These are phyloP conservation scores for Iguana delicatissima DNA, from an alignment of 2,797 vertebrate genomes.

Conservation along the genomic window DNA sequence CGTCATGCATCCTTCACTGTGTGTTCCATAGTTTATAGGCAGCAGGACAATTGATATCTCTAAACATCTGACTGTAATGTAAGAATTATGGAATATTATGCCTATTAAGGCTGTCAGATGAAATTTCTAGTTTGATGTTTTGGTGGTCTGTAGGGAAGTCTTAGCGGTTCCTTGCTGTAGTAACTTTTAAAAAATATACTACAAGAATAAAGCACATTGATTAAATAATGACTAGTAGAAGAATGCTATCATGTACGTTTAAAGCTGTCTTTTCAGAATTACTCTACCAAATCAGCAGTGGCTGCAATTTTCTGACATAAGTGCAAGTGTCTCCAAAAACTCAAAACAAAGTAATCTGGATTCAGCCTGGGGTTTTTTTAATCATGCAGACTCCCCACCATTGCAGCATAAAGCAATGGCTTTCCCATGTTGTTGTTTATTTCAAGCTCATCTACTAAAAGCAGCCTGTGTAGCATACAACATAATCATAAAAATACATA, in stretches of 20 bases:
- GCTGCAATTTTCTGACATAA: background rate
- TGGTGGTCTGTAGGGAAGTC: constrained; percentile 9
- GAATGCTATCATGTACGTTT: background rate
- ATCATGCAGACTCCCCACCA: background rate
- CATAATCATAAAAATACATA: background rate
- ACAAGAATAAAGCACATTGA: background rate
- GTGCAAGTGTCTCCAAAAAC: constrained; percentile 2
- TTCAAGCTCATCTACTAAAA: background rate
- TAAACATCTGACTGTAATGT: constrained; percentile 33
- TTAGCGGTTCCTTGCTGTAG: constrained; percentile 11
- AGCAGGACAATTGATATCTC: constrained; percentile 25
- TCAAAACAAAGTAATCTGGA: constrained; percentile 1
- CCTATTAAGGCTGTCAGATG: constrained; percentile 50
- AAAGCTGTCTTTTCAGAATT: background rate
- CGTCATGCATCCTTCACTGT: background rate
- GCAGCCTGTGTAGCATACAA: background rate
- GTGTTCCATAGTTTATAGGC: constrained; percentile 14
- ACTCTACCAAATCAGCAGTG: background rate
- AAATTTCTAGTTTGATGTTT: background rate
- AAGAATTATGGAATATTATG: constrained; percentile 22
- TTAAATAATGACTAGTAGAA: constrained; percentile 34
- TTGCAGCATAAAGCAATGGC: background rate
- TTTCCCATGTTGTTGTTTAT: background rate
- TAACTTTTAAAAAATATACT: constrained; percentile 32
- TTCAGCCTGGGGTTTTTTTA: background rate